Evolutionary conservation across 2,113 vertebrate species (phyloP).

Genomic region (Piliocolobus tephrosceles): DNA sequence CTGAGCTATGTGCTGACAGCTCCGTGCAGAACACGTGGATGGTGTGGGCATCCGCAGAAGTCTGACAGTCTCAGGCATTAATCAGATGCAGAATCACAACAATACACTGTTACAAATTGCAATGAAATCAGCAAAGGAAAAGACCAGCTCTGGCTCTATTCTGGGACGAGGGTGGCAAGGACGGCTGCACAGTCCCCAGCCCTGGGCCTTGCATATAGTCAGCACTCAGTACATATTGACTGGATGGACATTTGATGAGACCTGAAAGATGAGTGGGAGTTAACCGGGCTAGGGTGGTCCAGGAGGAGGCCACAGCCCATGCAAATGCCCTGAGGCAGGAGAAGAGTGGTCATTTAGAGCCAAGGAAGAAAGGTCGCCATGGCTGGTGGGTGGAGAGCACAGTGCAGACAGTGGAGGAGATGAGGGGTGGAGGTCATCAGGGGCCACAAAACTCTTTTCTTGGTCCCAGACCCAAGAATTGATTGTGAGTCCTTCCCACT

Average conservation of each 20-base stretch:
- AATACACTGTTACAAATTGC: background rate
- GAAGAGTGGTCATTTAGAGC: background rate
- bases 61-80: accelerated
- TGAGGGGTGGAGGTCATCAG: no score
- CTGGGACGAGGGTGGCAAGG: accelerated
- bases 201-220: background rate
- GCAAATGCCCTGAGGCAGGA: background rate
- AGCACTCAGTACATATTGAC: background rate
- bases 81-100: background rate
- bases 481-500: background rate
- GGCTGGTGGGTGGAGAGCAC: background rate
- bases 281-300: background rate
- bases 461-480: background rate
- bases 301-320: background rate
- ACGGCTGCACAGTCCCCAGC: background rate
- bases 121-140: background rate
- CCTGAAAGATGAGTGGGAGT: background rate
- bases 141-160: background rate
- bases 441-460: background rate
- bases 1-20: background rate
- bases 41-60: background rate
- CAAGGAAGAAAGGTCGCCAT: background rate
- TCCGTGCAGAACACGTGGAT: accelerated
- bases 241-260: background rate
- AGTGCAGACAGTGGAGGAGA: background rate